Evolutionary conservation across 64 coral and sea anemone genomes (phyloP).

Genomic region (Exaiptasia diaphana): DNA sequence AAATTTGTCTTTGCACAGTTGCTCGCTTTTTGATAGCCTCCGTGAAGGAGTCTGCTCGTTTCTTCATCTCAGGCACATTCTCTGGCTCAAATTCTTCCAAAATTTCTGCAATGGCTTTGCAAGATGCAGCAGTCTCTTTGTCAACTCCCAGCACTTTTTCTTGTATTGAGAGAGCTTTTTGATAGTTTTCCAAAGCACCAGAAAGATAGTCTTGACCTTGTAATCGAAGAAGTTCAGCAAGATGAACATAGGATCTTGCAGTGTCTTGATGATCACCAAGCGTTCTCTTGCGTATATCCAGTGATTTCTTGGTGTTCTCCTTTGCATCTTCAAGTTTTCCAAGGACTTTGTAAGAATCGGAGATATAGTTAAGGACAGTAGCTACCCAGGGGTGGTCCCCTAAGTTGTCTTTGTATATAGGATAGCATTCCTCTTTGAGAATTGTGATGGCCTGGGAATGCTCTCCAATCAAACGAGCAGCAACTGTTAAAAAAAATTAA

Average conservation of each 20-base stretch:
- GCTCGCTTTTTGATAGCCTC: not conserved
- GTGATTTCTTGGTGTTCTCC: not conserved
- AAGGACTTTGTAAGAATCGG: constrained; percentile 13
- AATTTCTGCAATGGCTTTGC: not conserved
- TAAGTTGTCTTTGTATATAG: constrained; percentile 30
- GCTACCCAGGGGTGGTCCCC: constrained; percentile 55
- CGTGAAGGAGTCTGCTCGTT: not conserved
- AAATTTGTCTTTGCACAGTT: not conserved
- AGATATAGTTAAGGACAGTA: constrained; percentile 7
- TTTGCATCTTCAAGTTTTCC: not conserved
- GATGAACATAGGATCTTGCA: not conserved
- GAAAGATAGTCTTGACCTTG: not conserved
- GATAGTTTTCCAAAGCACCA: not conserved
- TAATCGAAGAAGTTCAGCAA: not conserved
- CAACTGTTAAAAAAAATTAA: not conserved
- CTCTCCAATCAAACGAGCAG: not conserved
- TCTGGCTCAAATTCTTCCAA: not conserved
- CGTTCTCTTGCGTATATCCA: not conserved
- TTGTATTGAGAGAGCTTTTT: constrained; percentile 3
- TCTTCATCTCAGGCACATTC: not conserved
- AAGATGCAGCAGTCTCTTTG: not conserved
- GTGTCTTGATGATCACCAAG: constrained; percentile 32
- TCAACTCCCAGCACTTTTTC: not conserved
- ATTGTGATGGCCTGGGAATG: constrained; percentile 5
- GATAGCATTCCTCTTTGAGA: not conserved